Evolutionary conservation across 1,140 invertebrate genomes (phyloP), one percentile per base, ranked within the genome.

Genomic region (Calephelis virginiensis): DNA sequence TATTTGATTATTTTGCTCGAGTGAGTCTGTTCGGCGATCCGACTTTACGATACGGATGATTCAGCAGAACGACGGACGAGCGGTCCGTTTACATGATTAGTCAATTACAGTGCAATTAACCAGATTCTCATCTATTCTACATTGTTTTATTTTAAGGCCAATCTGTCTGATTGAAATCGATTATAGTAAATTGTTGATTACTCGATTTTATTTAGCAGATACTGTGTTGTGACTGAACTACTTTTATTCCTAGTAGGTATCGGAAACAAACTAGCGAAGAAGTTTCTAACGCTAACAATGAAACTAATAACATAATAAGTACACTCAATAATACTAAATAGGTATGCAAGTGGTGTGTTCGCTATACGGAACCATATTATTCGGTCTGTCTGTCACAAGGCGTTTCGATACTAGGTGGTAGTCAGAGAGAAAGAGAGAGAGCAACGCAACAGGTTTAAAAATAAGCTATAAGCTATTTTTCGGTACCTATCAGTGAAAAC

Each of bases 41-140:
- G 67, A 53, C 86, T 86, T 86, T 86, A 78, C 68, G 86, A 89
- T 89, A 82, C 53, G 49, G 67, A 66, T 88, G 83, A 85, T 61
- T 76, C 63, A 72, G 78, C 83, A 71, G 50, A 79, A 78, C 17
- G 60, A 47, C 63, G 64, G 77, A 76, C 76, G 79, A 78, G 79
- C 75, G 73, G 66, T 64, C 73, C 63, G 50, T 71, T 71, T 72
- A 77, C 77, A 69, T 78, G 81, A 82, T 80, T 82, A 78, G 77
- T 83, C 76, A 82, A 85, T 83, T 78, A 81, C 69, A 67, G 43
- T 70, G 69, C 74, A 73, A 80, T 74, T 81, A 76, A 76, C 74
- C 70, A 67, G 72, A 70, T 73, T 71, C 65, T 64, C 53, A 40
- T 59, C 56, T 59, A 59, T 38, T 38, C 37, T 38, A 17, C 28